These are phyloP conservation scores for Ecliptopera silaceata DNA, from an alignment of 2,888 invertebrate species.

Conservation along the genomic window DNA sequence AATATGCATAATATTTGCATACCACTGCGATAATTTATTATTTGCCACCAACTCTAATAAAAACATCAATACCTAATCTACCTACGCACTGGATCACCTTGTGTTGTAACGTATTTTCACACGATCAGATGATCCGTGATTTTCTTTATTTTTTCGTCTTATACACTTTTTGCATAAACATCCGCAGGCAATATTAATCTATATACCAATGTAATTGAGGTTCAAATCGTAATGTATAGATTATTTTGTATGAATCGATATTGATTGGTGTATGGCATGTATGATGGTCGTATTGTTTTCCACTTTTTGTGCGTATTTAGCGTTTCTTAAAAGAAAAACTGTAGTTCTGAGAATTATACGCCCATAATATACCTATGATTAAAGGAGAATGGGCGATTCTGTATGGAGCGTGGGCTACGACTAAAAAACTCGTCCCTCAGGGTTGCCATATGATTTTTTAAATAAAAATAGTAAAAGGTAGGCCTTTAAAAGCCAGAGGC, in stretches of 20 bases:
- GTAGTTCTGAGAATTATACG: not conserved
- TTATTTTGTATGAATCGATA: conserved; percentile 19
- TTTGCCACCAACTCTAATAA: conserved; percentile 5
- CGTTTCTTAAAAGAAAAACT: not conserved
- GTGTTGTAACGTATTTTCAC: conserved; percentile 71
- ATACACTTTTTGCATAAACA: conserved; percentile 23
- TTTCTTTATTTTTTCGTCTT: conserved; percentile 46
- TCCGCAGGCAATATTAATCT: conserved; percentile 1
- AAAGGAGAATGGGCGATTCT: too few species aligned
- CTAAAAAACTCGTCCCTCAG: too few species aligned
- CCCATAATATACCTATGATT: too few species aligned
- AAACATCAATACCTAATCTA: conserved; percentile 35
- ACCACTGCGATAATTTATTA: conserved; percentile 1
- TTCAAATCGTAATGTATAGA: conserved; percentile 8
- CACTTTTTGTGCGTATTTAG: not conserved
- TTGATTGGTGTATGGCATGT: conserved; percentile 21
- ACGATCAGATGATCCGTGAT: conserved; percentile 59
- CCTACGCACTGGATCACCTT: conserved; percentile 67
- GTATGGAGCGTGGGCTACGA: too few species aligned
- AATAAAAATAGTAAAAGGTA: too few species aligned
- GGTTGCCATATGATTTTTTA: too few species aligned
- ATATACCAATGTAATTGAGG: conserved; percentile 7
- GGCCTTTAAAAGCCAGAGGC: too few species aligned
- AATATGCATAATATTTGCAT: conserved; percentile 3
- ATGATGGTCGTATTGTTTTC: conserved; percentile 29